Base-by-base conservation (phyloP, 2,113 vertebrate species). In the Vulpes lagopus region DNA sequence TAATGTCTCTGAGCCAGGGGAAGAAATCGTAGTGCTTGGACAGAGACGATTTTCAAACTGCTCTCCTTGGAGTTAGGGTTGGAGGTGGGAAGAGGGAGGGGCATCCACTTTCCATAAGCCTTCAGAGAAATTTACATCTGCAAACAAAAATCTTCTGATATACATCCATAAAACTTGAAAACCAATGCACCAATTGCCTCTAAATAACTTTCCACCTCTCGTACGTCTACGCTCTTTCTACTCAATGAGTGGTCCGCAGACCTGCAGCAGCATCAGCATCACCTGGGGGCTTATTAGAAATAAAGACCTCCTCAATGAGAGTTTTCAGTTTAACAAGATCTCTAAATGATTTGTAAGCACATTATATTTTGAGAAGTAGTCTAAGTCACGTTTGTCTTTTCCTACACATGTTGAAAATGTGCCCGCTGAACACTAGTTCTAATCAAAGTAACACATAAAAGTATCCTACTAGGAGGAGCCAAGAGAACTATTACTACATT, bases 141-240 rank as follows among this genome's bases (percentile, higher is more conserved):
- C 60, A 67, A 94, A 95, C 53, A 57, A 92, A 96, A 94, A 64
- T 20, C 38, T 83, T 57, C 17, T 25, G 16, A 89, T 53, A 43
- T 0, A 32, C 23, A 86, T n/a, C 20, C 57, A 23, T 60, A 53
- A 83, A 55, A 65, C 53, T 69, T 43, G 60, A 96, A 85, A 67
- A 83, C 5, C 27, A 38, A 30, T 2, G 35, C 14, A 51, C 55
- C 73, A 80, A 64, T 38, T n/a, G 62, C 85, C 73, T 91, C 65
- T 53, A 53, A 73, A 49, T 64, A 22, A 65, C 27, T 23, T 96
- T 35, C 11, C 5, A 49, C 35, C 51, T 83, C 65, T 55, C 59
- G 64, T 1, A 82, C 82, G 80, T 57, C 49, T 30, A 20, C 1
- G 3, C 53, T 65, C 80, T 76, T 67, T 85, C 43, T 51, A 20